A percentile compares a stretch with the other conserved stretches of the same genome.
Conservation (phyloP, 1,140 invertebrate species). For the Hydropsyche tenuis region DNA sequence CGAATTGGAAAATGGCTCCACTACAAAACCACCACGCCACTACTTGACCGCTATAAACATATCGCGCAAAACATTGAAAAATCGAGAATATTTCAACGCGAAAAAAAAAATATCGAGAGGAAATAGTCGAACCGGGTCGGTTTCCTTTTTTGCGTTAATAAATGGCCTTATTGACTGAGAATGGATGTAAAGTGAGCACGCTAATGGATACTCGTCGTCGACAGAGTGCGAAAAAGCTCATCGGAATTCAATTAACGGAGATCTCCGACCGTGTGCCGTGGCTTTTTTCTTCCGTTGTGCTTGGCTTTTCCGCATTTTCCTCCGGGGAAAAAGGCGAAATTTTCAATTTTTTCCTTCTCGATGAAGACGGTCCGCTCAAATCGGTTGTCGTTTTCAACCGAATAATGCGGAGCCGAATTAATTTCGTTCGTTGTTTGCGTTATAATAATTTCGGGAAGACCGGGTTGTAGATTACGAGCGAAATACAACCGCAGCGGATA, state of each 20-base stretch:
- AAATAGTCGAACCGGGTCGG: constrained; percentile 14
- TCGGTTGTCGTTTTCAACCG: too few relatives aligned
- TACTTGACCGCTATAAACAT: background rate
- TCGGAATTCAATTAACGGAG: constrained; percentile 46
- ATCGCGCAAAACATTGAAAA: too few relatives aligned
- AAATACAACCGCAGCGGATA: background rate
- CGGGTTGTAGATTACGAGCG: too few relatives aligned
- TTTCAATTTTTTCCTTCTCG: too few relatives aligned
- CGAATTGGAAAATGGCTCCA: background rate
- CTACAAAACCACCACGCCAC: background rate
- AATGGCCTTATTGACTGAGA: constrained; percentile 39
- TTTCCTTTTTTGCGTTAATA: constrained; percentile 34
- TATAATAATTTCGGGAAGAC: too few relatives aligned
- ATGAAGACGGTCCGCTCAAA: too few relatives aligned
- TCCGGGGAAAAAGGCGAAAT: too few relatives aligned
- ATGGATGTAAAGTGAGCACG: constrained; percentile 39
- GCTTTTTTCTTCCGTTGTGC: constrained; percentile 20
- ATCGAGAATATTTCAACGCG: background rate
- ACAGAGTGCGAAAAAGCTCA: constrained; percentile 44
- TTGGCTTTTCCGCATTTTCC: constrained; percentile 12
- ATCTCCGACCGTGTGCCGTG: constrained; percentile 28
- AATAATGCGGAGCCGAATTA: too few relatives aligned
- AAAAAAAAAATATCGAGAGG: background rate
- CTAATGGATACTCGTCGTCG: constrained; percentile 40
- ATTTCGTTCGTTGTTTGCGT: too few relatives aligned